Evolutionary conservation across 2,888 invertebrate species (phyloP).

Genomic region (Drosophila subquinaria): DNA sequence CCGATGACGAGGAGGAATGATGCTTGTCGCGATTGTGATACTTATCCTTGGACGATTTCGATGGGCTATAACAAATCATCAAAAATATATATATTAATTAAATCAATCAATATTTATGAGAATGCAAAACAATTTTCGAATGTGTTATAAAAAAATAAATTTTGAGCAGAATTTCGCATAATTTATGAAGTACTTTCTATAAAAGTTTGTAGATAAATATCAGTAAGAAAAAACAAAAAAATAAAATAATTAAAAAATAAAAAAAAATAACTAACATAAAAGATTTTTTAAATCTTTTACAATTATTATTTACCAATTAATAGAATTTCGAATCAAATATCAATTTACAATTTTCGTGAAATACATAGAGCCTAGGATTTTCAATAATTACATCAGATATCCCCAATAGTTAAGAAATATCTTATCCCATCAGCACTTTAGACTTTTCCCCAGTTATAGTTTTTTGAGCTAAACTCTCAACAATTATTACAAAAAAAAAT

Average conservation of each 20-base stretch:
- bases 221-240: not conserved
- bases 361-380: too few species aligned
- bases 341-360: too few species aligned
- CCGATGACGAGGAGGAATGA: slow-evolving; percentile 82
- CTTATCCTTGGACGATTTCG: slow-evolving; percentile 84
- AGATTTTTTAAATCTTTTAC: too few species aligned
- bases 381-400: too few species aligned
- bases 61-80: slow-evolving; percentile 63
- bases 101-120: not conserved
- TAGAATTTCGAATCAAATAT: too few species aligned
- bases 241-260: too few species aligned
- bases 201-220: not conserved
- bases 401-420: too few species aligned
- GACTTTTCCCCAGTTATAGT: too few species aligned
- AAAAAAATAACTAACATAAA: too few species aligned
- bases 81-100: not conserved
- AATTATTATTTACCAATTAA: too few species aligned
- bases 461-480: not conserved
- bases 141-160: slow-evolving; percentile 13
- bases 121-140: not conserved
- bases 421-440: too few species aligned
- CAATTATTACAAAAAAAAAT: not conserved
- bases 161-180: slow-evolving; percentile 42
- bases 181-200: slow-evolving; percentile 52
- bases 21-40: slow-evolving; percentile 84